Conservation (phyloP, 35 echinoderm and acorn worm genomes). For the Acanthaster planci region DNA sequence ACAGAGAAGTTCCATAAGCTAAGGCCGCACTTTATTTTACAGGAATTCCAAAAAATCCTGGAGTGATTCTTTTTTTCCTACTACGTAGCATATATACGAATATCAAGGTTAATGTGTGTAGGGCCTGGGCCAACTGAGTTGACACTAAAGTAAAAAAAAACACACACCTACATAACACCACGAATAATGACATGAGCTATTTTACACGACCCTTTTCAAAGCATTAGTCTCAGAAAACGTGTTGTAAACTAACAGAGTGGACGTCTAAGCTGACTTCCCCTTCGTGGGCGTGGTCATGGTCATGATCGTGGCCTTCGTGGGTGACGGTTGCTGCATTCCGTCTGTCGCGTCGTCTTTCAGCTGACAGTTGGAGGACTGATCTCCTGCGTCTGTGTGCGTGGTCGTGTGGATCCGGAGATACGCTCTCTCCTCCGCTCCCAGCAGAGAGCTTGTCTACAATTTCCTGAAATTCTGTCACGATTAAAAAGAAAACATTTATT, state of each 20-base stretch:
- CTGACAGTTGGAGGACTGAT: not conserved
- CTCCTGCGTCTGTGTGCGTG: constrained; percentile 5
- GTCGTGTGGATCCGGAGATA: not conserved
- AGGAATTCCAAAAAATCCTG: too few species aligned
- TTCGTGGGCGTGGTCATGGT: constrained; percentile 33
- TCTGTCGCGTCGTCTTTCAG: not conserved
- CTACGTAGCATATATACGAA: too few species aligned
- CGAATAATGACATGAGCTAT: too few species aligned
- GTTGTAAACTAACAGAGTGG: not conserved
- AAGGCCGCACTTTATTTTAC: too few species aligned
- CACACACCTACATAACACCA: too few species aligned
- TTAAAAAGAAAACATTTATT: not conserved
- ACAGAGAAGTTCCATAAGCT: not conserved
- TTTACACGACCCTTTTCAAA: too few species aligned
- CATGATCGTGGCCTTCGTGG: constrained; percentile 22
- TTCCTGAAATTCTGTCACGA: constrained; percentile 43
- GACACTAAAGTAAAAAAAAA: too few species aligned
- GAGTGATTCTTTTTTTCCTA: too few species aligned
- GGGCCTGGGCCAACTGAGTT: too few species aligned
- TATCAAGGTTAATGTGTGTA: too few species aligned
- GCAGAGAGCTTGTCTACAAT: constrained; percentile 19
- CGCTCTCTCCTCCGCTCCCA: not conserved
- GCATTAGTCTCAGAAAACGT: too few species aligned
- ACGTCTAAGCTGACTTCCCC: not conserved
- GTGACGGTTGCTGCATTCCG: not conserved